Percentiles rank a stretch among this genome's conserved stretches.
These are phyloP conservation scores for Apteryx owenii DNA, from an alignment of 2,113 vertebrate species.

Conservation along the genomic window DNA sequence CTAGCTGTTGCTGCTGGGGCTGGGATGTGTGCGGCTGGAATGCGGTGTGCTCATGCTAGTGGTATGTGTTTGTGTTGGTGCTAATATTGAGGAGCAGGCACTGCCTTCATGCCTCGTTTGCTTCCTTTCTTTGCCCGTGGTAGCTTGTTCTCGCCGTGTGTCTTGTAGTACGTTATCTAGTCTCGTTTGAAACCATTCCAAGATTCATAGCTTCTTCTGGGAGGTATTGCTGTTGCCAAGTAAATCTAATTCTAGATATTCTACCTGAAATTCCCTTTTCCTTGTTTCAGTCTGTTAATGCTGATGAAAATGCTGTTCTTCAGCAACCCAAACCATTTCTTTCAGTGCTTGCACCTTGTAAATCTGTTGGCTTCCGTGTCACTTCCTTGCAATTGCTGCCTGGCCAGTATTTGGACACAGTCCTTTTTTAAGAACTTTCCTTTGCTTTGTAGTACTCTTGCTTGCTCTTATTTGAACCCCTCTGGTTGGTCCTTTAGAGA, in stretches of 20 bases:
- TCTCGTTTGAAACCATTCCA: not conserved
- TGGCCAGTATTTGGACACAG: not conserved
- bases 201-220: not conserved
- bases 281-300: not conserved
- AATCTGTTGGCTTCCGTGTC: not conserved
- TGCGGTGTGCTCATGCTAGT: rapidly evolving
- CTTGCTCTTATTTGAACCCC: not conserved
- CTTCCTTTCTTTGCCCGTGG: not conserved
- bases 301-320: not conserved
- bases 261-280: not conserved
- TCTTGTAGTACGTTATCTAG: not conserved
- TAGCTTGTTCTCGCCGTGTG: rapidly evolving
- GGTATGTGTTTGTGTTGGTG: not conserved
- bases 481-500: not conserved
- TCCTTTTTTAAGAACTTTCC: not conserved
- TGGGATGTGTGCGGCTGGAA: not conserved
- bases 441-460: not conserved
- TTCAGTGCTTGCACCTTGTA: rapidly evolving
- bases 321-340: not conserved
- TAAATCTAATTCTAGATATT: not conserved
- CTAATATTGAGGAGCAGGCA: not conserved
- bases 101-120: not conserved
- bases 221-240: not conserved
- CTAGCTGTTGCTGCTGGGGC: not conserved
- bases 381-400: not conserved